A percentile compares a stretch with the other conserved stretches of the same genome.
Conservation (phyloP, 2,888 invertebrate species). For the Leistus spinibarbis region DNA sequence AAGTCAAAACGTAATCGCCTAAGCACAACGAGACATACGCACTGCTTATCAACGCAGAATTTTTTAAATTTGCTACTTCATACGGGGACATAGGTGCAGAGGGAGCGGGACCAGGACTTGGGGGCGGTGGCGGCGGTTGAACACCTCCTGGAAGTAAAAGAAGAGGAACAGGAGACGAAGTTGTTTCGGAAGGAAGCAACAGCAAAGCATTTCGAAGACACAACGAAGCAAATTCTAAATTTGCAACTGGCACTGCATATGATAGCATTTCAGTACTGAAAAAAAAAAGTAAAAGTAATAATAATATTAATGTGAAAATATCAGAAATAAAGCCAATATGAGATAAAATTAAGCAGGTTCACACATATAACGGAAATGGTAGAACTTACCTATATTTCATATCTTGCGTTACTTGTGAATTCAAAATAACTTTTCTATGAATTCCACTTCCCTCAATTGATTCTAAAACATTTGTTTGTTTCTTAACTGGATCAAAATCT, state of each 20-base stretch:
- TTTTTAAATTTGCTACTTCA: slow-evolving; percentile 65
- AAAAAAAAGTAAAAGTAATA: too few species aligned
- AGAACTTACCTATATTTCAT: slow-evolving; percentile 59
- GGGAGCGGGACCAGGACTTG: slow-evolving; percentile 60
- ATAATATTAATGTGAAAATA: too few species aligned
- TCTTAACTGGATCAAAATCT: slow-evolving; percentile 65
- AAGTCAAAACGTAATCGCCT: slow-evolving; percentile 80
- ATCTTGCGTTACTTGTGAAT: slow-evolving; percentile 61
- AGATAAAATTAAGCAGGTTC: too few species aligned
- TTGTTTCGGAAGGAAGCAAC: slow-evolving; percentile 65
- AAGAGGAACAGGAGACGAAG: slow-evolving; percentile 54
- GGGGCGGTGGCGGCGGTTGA: slow-evolving; percentile 53
- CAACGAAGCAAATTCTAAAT: slow-evolving; percentile 86
- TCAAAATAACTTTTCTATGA: slow-evolving; percentile 68
- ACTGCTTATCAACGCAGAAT: slow-evolving; percentile 75
- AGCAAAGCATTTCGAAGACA: slow-evolving; percentile 85
- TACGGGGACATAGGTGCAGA: slow-evolving; percentile 68
- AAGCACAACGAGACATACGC: slow-evolving; percentile 85
- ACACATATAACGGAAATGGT: not conserved
- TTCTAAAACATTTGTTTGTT: slow-evolving; percentile 65
- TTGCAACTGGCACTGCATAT: slow-evolving; percentile 85
- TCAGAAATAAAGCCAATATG: too few species aligned
- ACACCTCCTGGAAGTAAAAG: slow-evolving; percentile 53
- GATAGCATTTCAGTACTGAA: slow-evolving; percentile 69
- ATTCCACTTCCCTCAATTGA: slow-evolving; percentile 65